These are phyloP conservation scores for Cydia splendana DNA, from an alignment of 1,140 invertebrate species.

Conservation along the genomic window DNA sequence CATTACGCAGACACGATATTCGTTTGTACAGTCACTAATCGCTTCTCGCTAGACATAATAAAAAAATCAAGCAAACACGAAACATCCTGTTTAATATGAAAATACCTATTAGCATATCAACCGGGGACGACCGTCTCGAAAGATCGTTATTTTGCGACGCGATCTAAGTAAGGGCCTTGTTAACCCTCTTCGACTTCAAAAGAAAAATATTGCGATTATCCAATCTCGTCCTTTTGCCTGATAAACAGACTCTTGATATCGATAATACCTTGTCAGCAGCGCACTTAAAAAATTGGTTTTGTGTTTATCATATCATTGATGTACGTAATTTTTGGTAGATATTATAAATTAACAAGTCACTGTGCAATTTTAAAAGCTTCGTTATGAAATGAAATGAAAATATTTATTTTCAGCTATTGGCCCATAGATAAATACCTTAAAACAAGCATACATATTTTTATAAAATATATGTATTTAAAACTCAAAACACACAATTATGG, in stretches of 20 bases:
- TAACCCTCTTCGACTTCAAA: slow-evolving; percentile 35
- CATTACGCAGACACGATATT: too few relatives aligned
- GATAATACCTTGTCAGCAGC: neutral
- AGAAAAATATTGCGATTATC: slow-evolving; percentile 40
- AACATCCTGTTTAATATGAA: slow-evolving; percentile 10
- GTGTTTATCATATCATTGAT: too few relatives aligned
- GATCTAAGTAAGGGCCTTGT: slow-evolving; percentile 27
- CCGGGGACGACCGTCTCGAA: slow-evolving; percentile 15
- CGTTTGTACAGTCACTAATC: neutral
- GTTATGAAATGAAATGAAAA: too few relatives aligned
- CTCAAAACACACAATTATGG: too few relatives aligned
- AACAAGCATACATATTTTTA: too few relatives aligned
- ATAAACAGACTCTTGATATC: slow-evolving; percentile 22
- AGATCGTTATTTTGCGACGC: slow-evolving; percentile 42
- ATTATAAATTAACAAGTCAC: too few relatives aligned
- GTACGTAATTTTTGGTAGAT: too few relatives aligned
- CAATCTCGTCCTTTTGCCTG: slow-evolving; percentile 32
- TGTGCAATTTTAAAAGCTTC: too few relatives aligned
- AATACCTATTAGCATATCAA: slow-evolving; percentile 23
- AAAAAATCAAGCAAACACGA: neutral
- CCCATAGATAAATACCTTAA: too few relatives aligned
- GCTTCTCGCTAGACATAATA: neutral
- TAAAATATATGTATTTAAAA: too few relatives aligned
- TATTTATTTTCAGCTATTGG: too few relatives aligned
- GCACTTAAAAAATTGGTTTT: too few relatives aligned